Evolutionary conservation across 2,888 invertebrate genomes (phyloP).

Genomic region (Eurytoma californica): DNA sequence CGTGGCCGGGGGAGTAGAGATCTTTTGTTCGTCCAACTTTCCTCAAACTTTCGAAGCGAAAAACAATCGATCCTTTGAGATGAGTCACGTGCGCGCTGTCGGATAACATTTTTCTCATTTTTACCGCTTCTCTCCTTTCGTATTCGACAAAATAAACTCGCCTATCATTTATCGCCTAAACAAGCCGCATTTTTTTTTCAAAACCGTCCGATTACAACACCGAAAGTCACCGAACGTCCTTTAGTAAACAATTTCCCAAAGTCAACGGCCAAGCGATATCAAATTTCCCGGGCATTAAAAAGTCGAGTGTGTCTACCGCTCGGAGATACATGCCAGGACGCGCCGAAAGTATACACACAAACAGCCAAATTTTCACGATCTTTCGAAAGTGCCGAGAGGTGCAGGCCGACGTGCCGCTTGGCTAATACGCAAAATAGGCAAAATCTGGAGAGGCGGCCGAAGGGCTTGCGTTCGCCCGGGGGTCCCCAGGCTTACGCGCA

Average conservation of each 20-base stretch:
- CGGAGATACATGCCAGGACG: neutral
- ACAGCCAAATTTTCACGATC: slow-evolving; percentile 33
- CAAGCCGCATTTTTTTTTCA: too few relatives aligned
- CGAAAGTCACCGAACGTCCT: too few relatives aligned
- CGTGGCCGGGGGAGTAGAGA: neutral
- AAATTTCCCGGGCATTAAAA: neutral
- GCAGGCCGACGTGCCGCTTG: too few relatives aligned
- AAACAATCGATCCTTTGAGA: slow-evolving; percentile 42
- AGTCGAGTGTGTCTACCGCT: neutral
- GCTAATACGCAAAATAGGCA: too few relatives aligned
- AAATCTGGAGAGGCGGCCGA: too few relatives aligned
- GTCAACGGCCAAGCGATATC: neutral
- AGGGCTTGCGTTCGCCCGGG: slow-evolving; percentile 5
- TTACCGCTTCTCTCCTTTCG: neutral
- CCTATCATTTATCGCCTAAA: neutral
- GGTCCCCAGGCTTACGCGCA: neutral
- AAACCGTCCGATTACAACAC: too few relatives aligned
- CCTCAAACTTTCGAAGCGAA: slow-evolving; percentile 5
- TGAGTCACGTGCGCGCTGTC: slow-evolving; percentile 15
- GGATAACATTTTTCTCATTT: slow-evolving; percentile 36
- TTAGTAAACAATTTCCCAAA: neutral
- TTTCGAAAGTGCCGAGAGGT: neutral
- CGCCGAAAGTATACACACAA: neutral
- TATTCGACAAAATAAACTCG: neutral
- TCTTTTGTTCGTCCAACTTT: slow-evolving; percentile 41